Conservation (phyloP, 2,113 vertebrate species). For the Electrona antarctica region DNA sequence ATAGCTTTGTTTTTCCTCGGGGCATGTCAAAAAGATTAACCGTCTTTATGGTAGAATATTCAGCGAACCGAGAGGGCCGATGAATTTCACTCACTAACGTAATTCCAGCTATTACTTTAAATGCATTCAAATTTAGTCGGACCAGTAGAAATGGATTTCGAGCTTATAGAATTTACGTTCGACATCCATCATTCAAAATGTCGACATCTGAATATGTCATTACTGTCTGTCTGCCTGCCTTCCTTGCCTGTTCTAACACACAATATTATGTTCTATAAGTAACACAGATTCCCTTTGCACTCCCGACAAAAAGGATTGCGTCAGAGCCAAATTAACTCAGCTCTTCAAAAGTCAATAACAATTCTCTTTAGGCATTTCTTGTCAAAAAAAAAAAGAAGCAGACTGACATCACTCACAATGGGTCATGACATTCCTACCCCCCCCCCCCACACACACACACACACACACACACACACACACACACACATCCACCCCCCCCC, state of each 20-base stretch:
- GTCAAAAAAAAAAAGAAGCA: slow-evolving; percentile 34
- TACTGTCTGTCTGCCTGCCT: slow-evolving; percentile 22
- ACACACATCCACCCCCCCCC: slow-evolving; percentile 20
- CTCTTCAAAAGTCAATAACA: slow-evolving; percentile 43
- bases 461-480: not conserved
- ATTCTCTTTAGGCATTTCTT: slow-evolving; percentile 45
- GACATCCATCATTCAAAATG: slow-evolving; percentile 17
- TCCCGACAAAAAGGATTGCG: slow-evolving; percentile 24
- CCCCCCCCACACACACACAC: not conserved
- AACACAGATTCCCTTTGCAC: slow-evolving; percentile 3
- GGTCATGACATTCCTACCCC: slow-evolving; percentile 71
- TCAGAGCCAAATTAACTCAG: slow-evolving; percentile 26
- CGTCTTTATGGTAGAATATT: slow-evolving; percentile 8
- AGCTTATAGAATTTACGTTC: not conserved
- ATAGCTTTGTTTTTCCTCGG: slow-evolving; percentile 26
- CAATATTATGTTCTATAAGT: not conserved
- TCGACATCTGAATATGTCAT: not conserved
- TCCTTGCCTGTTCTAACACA: not conserved
- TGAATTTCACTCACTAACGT: not conserved
- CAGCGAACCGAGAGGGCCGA: not conserved
- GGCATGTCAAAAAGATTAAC: slow-evolving; percentile 26
- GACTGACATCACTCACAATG: slow-evolving; percentile 60
- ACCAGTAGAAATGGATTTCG: slow-evolving; percentile 10
- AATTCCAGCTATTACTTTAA: not conserved
- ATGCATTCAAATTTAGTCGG: not conserved